Evolutionary conservation across 2,888 invertebrate genomes (phyloP).

Genomic region (Pachycephus smyrnensis): DNA sequence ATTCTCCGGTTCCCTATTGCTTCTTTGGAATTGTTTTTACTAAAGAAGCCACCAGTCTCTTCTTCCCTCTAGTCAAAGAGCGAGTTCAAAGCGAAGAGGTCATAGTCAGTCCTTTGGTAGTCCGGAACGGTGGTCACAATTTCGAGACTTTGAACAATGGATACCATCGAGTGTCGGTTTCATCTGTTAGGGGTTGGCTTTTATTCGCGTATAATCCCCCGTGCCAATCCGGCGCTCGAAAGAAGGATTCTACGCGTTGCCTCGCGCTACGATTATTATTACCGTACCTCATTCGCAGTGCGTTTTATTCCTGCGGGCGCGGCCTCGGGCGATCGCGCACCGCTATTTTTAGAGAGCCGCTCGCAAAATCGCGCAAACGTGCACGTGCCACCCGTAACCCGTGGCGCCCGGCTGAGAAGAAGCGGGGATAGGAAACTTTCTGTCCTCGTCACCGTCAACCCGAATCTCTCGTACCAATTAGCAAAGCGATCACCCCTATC

Average conservation of each 20-base stretch:
- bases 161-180: background rate
- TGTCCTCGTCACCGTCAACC: background rate
- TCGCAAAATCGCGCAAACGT: background rate
- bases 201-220: background rate
- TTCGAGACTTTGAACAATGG: background rate
- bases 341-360: background rate
- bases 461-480: background rate
- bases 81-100: background rate
- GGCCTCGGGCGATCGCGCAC: background rate
- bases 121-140: background rate
- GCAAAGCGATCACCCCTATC: background rate
- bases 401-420: background rate
- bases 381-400: background rate
- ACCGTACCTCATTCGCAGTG: background rate
- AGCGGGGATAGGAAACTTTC: background rate
- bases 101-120: no score
- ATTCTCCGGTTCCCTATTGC: background rate
- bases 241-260: background rate
- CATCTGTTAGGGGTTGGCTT: background rate
- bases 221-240: background rate
- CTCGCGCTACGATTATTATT: background rate
- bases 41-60: background rate
- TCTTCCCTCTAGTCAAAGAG: background rate
- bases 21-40: background rate
- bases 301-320: background rate